Percentiles rank a stretch among this genome's conserved stretches.
phyloP scores from a whole-genome alignment of 2,113 vertebrate species.

The Casuarius casuarius region DNA sequence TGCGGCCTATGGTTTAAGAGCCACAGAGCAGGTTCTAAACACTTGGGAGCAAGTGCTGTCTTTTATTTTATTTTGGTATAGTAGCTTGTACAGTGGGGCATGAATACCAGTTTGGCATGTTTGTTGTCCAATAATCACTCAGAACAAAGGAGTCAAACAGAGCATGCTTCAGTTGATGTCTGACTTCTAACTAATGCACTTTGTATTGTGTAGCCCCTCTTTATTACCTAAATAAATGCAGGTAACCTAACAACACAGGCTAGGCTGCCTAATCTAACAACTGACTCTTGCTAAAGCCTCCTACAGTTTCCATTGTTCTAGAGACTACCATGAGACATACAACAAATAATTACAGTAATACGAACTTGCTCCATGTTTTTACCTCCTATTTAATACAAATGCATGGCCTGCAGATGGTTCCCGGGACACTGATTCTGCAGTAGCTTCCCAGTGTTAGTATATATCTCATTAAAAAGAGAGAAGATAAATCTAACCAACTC shows the following conservation, averaged over 20 bases:
- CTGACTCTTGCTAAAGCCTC: background rate
- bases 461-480: conserved; percentile 36
- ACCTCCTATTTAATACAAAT: background rate
- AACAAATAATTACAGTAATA: background rate
- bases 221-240: background rate
- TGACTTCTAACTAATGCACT: background rate
- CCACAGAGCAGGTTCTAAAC: background rate
- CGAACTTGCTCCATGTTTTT: background rate
- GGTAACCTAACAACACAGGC: background rate
- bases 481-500: background rate
- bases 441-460: background rate
- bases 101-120: background rate
- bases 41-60: background rate
- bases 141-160: background rate
- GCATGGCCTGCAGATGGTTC: background rate
- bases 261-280: background rate
- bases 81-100: background rate
- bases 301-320: background rate
- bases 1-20: background rate
- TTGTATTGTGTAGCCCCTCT: background rate
- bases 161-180: background rate
- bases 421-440: background rate
- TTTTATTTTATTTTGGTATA: background rate
- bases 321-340: background rate
- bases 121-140: background rate